phyloP scores from a whole-genome alignment of 1,140 invertebrate species.

The Brachionus angularis region DNA sequence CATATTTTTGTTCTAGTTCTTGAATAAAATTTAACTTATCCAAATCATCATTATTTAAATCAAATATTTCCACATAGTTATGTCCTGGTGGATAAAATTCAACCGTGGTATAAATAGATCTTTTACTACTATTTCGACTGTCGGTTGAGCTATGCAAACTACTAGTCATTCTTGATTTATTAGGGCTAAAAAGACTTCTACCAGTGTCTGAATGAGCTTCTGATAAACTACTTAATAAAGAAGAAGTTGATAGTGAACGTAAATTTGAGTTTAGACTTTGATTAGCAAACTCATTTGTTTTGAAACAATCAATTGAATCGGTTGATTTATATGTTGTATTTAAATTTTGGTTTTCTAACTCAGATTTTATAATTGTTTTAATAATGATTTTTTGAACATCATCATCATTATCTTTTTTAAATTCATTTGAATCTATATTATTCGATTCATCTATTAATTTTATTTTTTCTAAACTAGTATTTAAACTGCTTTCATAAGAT shows the following conservation, averaged over 20 bases:
- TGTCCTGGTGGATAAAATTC: slow-evolving; percentile 13
- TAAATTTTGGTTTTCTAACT: not conserved
- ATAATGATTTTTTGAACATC: slow-evolving; percentile 18
- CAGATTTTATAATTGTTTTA: not conserved
- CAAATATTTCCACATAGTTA: slow-evolving; percentile 18
- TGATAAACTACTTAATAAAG: not conserved
- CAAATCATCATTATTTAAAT: not conserved
- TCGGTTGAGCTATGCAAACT: not conserved
- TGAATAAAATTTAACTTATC: no score
- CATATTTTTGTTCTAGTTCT: no score
- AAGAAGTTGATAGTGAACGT: not conserved
- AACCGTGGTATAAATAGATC: slow-evolving; percentile 22
- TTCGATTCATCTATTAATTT: no score
- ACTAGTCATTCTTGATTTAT: not conserved
- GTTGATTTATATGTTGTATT: not conserved
- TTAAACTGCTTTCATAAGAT: not conserved
- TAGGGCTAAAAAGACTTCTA: not conserved
- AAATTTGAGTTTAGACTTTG: not conserved
- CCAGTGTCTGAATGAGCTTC: not conserved
- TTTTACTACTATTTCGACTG: slow-evolving; percentile 25
- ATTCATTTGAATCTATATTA: no score
- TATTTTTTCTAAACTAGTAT: no score
- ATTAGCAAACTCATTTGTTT: not conserved
- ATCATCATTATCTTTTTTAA: not conserved
- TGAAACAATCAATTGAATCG: not conserved